Base-by-base conservation (phyloP, 2,113 vertebrate species). In the Collichthys lucidus region DNA sequence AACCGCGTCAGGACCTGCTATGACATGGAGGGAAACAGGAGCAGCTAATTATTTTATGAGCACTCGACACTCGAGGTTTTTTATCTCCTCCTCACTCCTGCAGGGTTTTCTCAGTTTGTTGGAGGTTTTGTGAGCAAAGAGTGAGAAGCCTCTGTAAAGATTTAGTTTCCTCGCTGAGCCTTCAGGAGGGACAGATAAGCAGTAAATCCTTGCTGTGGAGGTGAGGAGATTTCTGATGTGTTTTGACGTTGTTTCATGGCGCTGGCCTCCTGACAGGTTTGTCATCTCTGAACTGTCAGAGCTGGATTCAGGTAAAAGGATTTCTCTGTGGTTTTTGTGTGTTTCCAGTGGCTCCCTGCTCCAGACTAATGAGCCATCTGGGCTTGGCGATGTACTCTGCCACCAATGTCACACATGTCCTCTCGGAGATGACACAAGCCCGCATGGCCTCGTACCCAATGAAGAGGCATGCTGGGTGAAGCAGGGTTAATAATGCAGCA, bases 341-440 rank as follows among this genome's bases (percentile, higher is more conserved):
- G 17, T 53, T 44, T 77, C 77, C 74, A 56, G 77, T 40, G 47
- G 78, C 84, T 82, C 71, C 2, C 77, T 8, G 67, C 86, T 85
- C 60, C 68, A 19, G 68, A 16, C 72, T 90, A 88, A 87, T 88
- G 79, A 88, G 86, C 84, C 86, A 88, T 88, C 79, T 90, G 81
- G 78, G 86, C 85, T 63, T 15, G 20, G 29, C 9, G 19, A 69
- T 77, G 74, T 73, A 50, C 61, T 73, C 16, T 82, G 81, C 81
- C 75, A 74, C 70, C 42, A 55, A 47, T 68, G 60, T 78, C 55
- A 22, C 66, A 79, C 42, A 16, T 66, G 75, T 82, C 81, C 86
- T 81, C 8, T 68, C 47, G 50, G 77, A 73, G 63, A 19, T 79
- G 78, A 72, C 80, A 60, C 55, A 1, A 4, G 74, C 26, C 52